These are phyloP conservation scores for Lophura swinhoii DNA, from an alignment of 2,797 vertebrate genomes.

Conservation along the genomic window DNA sequence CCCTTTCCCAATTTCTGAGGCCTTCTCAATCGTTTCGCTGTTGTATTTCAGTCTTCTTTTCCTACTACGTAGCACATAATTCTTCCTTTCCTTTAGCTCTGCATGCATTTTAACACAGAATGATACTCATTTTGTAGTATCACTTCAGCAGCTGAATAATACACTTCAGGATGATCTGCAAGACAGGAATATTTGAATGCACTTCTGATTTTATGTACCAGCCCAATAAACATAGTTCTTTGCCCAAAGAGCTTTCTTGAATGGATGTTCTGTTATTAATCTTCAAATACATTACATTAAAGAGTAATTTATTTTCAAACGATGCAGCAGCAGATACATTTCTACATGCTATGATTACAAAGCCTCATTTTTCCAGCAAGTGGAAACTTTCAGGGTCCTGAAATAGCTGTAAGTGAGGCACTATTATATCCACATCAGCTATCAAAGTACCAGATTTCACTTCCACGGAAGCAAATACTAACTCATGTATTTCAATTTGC, in stretches of 20 bases:
- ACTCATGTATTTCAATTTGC: not conserved
- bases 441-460: rapidly evolving
- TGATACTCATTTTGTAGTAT: not conserved
- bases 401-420: not conserved
- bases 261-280: not conserved
- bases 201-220: not conserved
- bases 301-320: not conserved
- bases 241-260: not conserved
- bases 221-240: not conserved
- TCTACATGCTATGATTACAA: not conserved
- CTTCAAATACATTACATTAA: not conserved
- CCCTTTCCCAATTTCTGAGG: not conserved
- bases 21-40: not conserved
- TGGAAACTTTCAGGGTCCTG: not conserved
- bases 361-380: not conserved
- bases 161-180: not conserved
- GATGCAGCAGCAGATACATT: not conserved
- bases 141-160: not conserved
- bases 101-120: not conserved
- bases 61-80: not conserved
- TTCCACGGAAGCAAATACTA: not conserved
- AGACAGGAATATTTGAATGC: not conserved
- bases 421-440: not conserved
- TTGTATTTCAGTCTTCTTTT: not conserved
- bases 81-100: not conserved